Evolutionary conservation across 2,797 vertebrate species (phyloP).

Genomic region (Chloroceryle amazona): DNA sequence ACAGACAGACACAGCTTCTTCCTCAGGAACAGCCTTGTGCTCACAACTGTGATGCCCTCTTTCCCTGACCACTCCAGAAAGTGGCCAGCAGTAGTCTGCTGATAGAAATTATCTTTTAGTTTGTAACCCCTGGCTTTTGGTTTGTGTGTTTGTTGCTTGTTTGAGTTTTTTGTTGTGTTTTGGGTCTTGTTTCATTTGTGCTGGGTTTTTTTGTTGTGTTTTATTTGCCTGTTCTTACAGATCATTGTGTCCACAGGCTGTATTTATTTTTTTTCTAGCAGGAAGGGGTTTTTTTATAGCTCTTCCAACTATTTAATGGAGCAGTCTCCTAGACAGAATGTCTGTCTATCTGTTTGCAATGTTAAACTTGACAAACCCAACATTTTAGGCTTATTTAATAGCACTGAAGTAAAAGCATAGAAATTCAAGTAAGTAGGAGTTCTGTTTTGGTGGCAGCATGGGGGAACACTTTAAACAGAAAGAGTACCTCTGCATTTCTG

Average conservation of each 20-base stretch:
- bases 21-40: neutral
- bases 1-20: neutral
- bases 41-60: neutral
- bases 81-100: neutral
- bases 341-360: neutral
- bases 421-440: neutral
- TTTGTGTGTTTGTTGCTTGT: neutral
- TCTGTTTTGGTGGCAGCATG: neutral
- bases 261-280: neutral
- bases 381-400: neutral
- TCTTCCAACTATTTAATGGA: neutral
- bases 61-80: neutral
- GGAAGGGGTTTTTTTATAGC: neutral
- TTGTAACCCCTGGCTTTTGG: neutral
- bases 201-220: neutral
- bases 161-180: neutral
- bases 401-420: neutral
- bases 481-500: neutral
- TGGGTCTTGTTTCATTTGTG: no score
- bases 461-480: neutral
- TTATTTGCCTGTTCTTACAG: neutral
- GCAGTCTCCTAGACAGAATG: neutral
- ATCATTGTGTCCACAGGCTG: neutral
- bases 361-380: neutral
- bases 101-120: neutral